Base-by-base conservation (phyloP, 53 echinoderm and acorn worm species). In the Paelopatides confundens region DNA sequence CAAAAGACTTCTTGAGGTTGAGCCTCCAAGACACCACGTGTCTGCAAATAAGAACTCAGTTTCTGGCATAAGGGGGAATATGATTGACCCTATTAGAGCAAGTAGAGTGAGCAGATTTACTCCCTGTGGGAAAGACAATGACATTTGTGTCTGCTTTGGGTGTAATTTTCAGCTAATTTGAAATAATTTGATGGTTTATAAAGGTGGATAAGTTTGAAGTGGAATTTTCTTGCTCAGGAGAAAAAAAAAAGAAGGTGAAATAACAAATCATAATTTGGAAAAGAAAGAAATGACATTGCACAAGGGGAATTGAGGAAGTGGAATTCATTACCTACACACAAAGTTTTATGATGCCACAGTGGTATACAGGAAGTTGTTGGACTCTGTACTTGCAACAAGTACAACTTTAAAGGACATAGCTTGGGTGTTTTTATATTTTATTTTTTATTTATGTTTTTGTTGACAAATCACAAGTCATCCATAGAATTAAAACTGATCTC, bases 31-130 rank as follows among this genome's bases (percentile, higher is more conserved):
- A 74, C 24, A 74, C 74, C 74, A 74, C 74, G 74, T 74, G 74
- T 46, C 39, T 74, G 40, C 74, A 40, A 18, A 74, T 10, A 39
- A 74, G 74, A 39, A 74, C 46, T 74, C 74, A 40, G 40, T 74
- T 46, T 39, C 28, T 26, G n/a, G 58, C 58, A 67, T 67, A 48
- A n/a, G n/a, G 51, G 79, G 54, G 50, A 51, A 52, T 51, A 79
- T 79, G 51, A 53, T 50, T 79, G 79, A 79, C 79, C 79, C 79
- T 79, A 79, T 51, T 79, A 79, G 53, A 79, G 53, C 79, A 52
- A 48, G 51, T 51, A 50, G 30, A 52, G 31, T 13, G 31, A 79
- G 79, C 28, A 52, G 50, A 29, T 53, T 52, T 34, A 79, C 79
- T 79, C 79, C 79, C 79, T 79, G 74, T 74, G 74, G 74, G 30